Evolutionary conservation across 2,113 vertebrate species (phyloP), one percentile per base, ranked within the genome.

Genomic region (Cavia aperea): DNA sequence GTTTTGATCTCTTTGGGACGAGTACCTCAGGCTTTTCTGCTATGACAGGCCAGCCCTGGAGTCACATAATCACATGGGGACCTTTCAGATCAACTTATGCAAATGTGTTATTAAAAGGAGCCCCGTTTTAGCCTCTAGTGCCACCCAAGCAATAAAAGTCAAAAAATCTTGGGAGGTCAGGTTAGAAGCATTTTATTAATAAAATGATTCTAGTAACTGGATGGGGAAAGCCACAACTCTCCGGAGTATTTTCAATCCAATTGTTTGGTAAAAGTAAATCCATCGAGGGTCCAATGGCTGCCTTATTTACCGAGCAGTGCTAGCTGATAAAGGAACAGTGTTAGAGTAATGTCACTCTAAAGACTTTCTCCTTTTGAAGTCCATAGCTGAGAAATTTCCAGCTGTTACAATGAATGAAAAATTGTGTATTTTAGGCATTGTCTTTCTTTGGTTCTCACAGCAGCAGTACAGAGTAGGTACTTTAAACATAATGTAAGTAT

Each of bases 91-190:
- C 97, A 97, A 95, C 95, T 97, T 98, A 98, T 98, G 98, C 97
- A 98, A 98, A 98, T 98, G 93, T 96, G 95, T 97, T 97, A 97
- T 97, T 98, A 98, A 98, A 97, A 97, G 96, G 96, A 97, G 94
- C 93, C 96, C 93, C 92, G 58, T 97, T 97, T 97, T 97, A 96
- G 97, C 97, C 98, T 97, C 97, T 97, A 96, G 98, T 97, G 95
- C 97, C 97, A 97, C 97, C 96, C 96, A 97, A 97, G 97, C 97
- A 98, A 98, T 97, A 97, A 97, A 97, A 97, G 94, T 97, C 96
- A 97, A 97, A 98, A 98, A 98, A 97, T 93, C 96, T 96, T 96
- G 72, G 65, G 92, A 97, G 96, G 96, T 96, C 96, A 93, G 31
- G 91, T 96, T 95, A 85, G 91, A 97, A 96, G 92, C 95, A 93